Conservation (phyloP, 2,888 invertebrate genomes). For the Petrophora chlorosata region DNA sequence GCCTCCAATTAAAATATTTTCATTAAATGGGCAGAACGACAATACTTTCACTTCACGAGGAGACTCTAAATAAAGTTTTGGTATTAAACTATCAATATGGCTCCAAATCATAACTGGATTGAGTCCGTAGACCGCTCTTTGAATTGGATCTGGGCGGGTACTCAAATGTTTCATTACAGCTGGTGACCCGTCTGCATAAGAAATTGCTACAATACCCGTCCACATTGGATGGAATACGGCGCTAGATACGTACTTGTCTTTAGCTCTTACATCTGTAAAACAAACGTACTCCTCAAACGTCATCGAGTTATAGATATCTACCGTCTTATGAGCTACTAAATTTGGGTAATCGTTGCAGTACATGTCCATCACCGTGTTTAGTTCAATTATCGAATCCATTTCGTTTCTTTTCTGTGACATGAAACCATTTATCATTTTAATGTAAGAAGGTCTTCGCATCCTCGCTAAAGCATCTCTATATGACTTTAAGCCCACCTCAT, state of each 20-base stretch:
- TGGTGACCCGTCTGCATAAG: constrained; percentile 85
- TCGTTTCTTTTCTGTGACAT: constrained; percentile 50
- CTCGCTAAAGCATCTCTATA: constrained; percentile 60
- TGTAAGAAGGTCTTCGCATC: constrained; percentile 68
- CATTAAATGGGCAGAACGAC: constrained; percentile 87
- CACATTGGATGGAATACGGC: constrained; percentile 88
- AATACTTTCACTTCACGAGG: constrained; percentile 86
- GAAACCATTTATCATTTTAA: constrained; percentile 62
- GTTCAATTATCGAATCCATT: constrained; percentile 66
- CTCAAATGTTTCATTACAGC: constrained; percentile 68
- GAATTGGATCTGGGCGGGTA: constrained; percentile 73
- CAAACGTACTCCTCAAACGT: constrained; percentile 83
- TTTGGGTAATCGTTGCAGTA: constrained; percentile 85
- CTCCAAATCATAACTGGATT: constrained; percentile 90
- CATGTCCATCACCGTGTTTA: constrained; percentile 83
- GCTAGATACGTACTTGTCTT: constrained; percentile 86
- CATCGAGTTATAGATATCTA: constrained; percentile 63
- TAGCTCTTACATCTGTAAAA: constrained; percentile 87
- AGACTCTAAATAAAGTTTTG: constrained; percentile 87
- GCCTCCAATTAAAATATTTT: constrained; percentile 88
- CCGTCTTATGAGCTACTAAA: constrained; percentile 63
- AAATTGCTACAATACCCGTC: constrained; percentile 86
- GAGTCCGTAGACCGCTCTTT: constrained; percentile 83
- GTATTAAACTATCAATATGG: constrained; percentile 86
- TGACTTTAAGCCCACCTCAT: constrained; percentile 60